These are phyloP conservation scores for Platichthys stellatus DNA, from an alignment of 2,113 vertebrate species.

Conservation along the genomic window DNA sequence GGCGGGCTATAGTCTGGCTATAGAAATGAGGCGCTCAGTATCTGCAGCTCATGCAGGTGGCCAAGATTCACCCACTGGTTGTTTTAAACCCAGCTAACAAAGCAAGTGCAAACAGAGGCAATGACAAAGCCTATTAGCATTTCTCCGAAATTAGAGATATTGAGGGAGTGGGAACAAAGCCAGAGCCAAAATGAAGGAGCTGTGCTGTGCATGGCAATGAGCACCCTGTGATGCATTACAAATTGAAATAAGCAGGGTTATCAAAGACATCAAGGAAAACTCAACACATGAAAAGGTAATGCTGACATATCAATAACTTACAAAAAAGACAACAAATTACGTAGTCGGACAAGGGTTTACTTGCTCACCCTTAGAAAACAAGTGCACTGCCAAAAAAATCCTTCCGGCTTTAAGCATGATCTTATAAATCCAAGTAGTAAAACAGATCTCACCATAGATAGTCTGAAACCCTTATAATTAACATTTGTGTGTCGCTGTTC, in stretches of 20 bases:
- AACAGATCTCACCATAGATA: background rate
- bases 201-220: slow-evolving; percentile 28
- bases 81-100: slow-evolving; percentile 57
- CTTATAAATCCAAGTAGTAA: background rate
- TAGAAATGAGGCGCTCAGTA: background rate
- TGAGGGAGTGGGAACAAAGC: slow-evolving; percentile 42
- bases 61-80: slow-evolving; percentile 16
- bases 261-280: background rate
- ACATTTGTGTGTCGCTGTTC: background rate
- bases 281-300: slow-evolving; percentile 1
- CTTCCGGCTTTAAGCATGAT: background rate
- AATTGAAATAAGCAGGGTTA: slow-evolving; percentile 16
- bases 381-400: too few species aligned
- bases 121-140: slow-evolving; percentile 61
- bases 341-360: background rate
- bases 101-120: slow-evolving; percentile 47
- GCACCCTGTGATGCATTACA: slow-evolving; percentile 20
- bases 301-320: background rate
- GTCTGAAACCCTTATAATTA: background rate
- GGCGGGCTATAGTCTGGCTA: slow-evolving; percentile 1
- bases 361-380: background rate
- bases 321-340: background rate
- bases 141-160: slow-evolving; percentile 58
- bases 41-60: slow-evolving; percentile 38
- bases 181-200: slow-evolving; percentile 28